Evolutionary conservation across 2,113 vertebrate genomes (phyloP), one percentile per base, ranked within the genome.

Genomic region (Phasianus colchicus): DNA sequence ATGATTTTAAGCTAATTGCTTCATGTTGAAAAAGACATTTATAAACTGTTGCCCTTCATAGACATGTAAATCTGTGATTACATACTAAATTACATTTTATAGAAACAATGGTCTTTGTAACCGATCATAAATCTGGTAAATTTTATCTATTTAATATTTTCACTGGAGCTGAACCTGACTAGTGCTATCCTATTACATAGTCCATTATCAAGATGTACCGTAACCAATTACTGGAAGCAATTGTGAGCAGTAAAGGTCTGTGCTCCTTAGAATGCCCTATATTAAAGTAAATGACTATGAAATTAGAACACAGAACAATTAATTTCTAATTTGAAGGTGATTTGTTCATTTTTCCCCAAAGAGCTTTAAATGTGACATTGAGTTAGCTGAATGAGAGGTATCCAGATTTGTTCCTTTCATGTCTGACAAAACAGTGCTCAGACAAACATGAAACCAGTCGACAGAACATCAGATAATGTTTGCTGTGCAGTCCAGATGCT

Each of bases 391-490:
- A 42, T 63, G 21, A 75, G 25, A 89, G 65, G n/a, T 48, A 79
- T 58, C 12, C 54, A 87, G 38, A 29, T 32, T 78, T 75, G 43
- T 72, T 84, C 75, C 72, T 67, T 69, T 64, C 45, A 19, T 60
- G 74, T 89, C 78, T 93, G 66, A 83, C 63, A 55, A 79, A 84
- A 73, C 52, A 91, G 10, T 63, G 36, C 66, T 94, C 45, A 72
- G 50, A 50, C 82, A 92, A 91, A 93, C 32, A 10, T 79, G 71
- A 89, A 89, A 60, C 54, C 64, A 77, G 55, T 50, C 3, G 13
- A 76, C 47, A 91, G 66, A 50, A 66, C 45, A 83, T 92, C 77
- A 93, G 58, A 76, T 90, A 82, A 87, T 24, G 38, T 91, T 92
- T 89, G 36, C 81, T 77, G 30, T 63, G 82, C 54, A 64, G 63